phyloP scores from a whole-genome alignment of 1,140 invertebrate genomes.

The Cydia pomonella region DNA sequence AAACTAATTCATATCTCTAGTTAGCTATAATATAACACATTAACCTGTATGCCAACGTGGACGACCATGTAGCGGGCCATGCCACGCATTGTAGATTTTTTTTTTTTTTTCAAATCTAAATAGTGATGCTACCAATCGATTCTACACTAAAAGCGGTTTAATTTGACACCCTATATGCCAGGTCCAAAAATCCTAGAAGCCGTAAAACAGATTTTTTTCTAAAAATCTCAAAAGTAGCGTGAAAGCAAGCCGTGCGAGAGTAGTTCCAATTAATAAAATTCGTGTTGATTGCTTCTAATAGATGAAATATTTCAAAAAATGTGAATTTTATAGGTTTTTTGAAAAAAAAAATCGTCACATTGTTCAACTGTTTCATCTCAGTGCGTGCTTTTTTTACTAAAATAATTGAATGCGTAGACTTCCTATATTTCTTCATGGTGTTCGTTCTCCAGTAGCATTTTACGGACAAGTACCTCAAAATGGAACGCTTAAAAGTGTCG shows the following conservation, averaged over 20 bases:
- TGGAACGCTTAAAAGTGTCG: too few species aligned
- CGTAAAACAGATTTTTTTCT: constrained; percentile 10
- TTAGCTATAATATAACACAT: not conserved
- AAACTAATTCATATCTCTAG: not conserved
- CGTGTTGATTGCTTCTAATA: not conserved
- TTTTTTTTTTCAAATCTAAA: not conserved
- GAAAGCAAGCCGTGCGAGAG: not conserved
- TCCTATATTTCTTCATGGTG: too few species aligned
- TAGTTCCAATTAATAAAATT: not conserved
- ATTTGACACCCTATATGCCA: constrained; percentile 25
- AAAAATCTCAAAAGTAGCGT: not conserved
- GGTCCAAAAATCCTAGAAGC: not conserved
- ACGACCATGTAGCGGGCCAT: not conserved
- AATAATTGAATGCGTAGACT: too few species aligned
- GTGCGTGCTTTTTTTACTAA: too few species aligned
- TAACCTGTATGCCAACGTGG: not conserved
- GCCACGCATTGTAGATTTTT: not conserved
- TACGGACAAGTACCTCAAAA: too few species aligned
- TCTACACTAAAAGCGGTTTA: not conserved
- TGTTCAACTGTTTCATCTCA: too few species aligned
- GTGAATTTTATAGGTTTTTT: too few species aligned
- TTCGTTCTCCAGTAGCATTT: too few species aligned
- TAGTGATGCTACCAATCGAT: constrained; percentile 11
- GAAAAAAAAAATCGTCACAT: too few species aligned
- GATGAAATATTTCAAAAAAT: too few species aligned